Conservation (phyloP, 1,140 invertebrate species). For the Drosophila novamexicana region DNA sequence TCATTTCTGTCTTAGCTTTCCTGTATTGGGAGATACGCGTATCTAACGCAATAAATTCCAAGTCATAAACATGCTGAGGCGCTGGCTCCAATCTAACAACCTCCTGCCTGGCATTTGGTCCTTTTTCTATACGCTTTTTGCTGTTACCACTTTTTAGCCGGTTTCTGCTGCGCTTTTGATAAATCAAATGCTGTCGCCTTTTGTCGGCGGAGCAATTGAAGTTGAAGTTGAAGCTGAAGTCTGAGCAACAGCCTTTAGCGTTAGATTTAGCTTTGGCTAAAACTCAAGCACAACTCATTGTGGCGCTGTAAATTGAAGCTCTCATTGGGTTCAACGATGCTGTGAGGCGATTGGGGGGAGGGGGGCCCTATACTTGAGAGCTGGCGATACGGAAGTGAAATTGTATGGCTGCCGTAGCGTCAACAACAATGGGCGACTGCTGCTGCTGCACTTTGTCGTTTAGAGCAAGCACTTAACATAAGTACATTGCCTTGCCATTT, state of each 20-base stretch:
- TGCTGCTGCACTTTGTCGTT: slow-evolving; percentile 54
- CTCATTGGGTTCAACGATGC: slow-evolving; percentile 41
- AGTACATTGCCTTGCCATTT: slow-evolving; percentile 57
- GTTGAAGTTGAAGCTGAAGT: slow-evolving; percentile 26
- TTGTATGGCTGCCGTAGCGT: slow-evolving; percentile 65
- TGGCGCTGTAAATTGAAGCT: slow-evolving; percentile 73
- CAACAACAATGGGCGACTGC: slow-evolving; percentile 60
- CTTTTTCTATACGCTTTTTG: slow-evolving; percentile 58
- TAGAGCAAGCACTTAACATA: slow-evolving; percentile 41
- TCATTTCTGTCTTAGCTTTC: background rate
- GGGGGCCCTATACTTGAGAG: slow-evolving; percentile 52
- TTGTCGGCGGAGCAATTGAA: slow-evolving; percentile 36
- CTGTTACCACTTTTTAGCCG: slow-evolving; percentile 64
- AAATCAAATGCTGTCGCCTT: slow-evolving; percentile 60
- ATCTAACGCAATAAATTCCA: slow-evolving; percentile 54
- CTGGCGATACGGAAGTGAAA: slow-evolving; percentile 73
- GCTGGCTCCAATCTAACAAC: background rate
- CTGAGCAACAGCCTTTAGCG: slow-evolving; percentile 12
- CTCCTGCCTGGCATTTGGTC: slow-evolving; percentile 1
- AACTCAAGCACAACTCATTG: slow-evolving; percentile 69
- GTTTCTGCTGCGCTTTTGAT: slow-evolving; percentile 60
- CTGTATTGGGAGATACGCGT: slow-evolving; percentile 6
- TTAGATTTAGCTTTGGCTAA: slow-evolving; percentile 39
- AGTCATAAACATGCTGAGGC: slow-evolving; percentile 49
- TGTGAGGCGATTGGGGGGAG: slow-evolving; percentile 8